phyloP scores from a whole-genome alignment of 2,113 vertebrate genomes.

The Oreochromis niloticus region DNA sequence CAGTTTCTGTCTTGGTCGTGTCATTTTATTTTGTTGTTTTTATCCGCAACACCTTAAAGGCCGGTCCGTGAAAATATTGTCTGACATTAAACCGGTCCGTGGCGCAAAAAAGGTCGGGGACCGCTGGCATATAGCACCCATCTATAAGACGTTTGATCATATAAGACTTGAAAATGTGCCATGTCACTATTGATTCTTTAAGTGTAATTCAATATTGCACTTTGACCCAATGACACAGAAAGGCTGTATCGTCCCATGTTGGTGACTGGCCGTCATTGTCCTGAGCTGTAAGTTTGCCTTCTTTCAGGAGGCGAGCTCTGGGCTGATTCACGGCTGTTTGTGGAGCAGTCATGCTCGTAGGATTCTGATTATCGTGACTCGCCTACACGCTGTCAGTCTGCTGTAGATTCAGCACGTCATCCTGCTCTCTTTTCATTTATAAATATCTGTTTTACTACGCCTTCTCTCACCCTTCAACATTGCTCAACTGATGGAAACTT shows the following conservation, averaged over 20 bases:
- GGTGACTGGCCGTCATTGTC: neutral
- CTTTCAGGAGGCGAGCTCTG: neutral
- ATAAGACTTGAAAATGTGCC: neutral
- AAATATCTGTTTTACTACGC: neutral
- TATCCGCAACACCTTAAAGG: neutral
- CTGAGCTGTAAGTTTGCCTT: neutral
- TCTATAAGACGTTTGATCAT: neutral
- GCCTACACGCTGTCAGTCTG: neutral
- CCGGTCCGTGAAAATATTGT: neutral
- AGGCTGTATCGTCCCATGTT: neutral
- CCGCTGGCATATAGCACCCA: neutral
- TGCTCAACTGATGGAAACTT: neutral
- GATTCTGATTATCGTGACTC: slow-evolving; percentile 1
- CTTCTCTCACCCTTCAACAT: neutral
- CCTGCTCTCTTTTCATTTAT: neutral
- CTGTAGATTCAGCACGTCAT: neutral
- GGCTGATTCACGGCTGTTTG: neutral
- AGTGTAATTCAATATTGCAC: neutral
- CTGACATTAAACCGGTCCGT: neutral
- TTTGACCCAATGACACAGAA: neutral
- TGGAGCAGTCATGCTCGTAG: neutral
- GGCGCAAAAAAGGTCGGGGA: neutral
- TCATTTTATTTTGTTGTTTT: neutral
- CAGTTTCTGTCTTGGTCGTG: neutral
- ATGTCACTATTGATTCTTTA: neutral